Percentiles rank a stretch among this genome's conserved stretches.
Evolutionary conservation across 2,888 invertebrate genomes (phyloP).

Genomic region (Belgica antarctica): DNA sequence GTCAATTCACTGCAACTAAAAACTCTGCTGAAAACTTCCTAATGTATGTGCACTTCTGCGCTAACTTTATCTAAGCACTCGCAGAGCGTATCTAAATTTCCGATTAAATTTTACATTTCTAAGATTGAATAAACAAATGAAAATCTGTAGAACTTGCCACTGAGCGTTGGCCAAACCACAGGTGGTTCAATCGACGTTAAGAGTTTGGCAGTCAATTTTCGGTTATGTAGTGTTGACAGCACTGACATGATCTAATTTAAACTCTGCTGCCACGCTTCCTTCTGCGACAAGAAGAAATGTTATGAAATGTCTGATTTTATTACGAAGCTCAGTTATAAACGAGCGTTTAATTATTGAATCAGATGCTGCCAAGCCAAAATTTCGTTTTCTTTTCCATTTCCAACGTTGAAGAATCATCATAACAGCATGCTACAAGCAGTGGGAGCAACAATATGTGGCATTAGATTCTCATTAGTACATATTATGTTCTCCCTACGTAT

Average conservation of each 20-base stretch:
- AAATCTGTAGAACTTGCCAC: not conserved
- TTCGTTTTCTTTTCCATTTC: not conserved
- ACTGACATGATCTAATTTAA: not conserved
- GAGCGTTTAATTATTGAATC: conserved; percentile 26
- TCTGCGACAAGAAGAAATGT: not conserved
- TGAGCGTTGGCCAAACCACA: too few species aligned
- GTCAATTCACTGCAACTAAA: too few species aligned
- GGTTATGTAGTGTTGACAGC: too few species aligned
- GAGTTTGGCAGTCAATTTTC: too few species aligned
- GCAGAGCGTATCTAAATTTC: conserved; percentile 5
- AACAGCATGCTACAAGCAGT: not conserved
- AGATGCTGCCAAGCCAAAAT: not conserved
- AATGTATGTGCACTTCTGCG: too few species aligned
- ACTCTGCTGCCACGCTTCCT: not conserved
- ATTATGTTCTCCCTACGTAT: not conserved
- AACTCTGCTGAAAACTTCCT: too few species aligned
- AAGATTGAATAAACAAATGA: conserved; percentile 13
- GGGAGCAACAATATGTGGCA: not conserved
- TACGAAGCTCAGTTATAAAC: conserved; percentile 13
- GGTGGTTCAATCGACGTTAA: too few species aligned
- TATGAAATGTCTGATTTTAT: not conserved
- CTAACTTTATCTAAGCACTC: not conserved
- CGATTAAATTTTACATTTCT: conserved; percentile 11
- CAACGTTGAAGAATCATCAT: not conserved
- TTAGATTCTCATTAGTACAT: conserved; percentile 4